Conservation (phyloP, 2,888 invertebrate genomes). For the Cacoxenus indagator region DNA sequence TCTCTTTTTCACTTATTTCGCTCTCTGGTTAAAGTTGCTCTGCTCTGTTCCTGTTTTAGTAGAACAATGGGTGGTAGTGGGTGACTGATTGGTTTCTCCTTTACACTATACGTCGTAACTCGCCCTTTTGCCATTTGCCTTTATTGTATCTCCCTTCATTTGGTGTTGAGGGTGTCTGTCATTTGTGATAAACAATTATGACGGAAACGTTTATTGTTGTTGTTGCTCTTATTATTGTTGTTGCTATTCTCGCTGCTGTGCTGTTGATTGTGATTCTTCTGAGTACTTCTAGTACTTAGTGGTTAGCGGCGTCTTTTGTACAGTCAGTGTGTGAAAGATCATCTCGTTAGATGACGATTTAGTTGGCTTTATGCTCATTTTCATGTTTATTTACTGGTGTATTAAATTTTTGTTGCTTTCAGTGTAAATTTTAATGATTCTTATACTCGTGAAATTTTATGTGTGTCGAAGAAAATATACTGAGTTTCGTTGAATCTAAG, state of each 20-base stretch:
- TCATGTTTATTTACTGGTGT: constrained; percentile 46
- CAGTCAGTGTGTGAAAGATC: neutral
- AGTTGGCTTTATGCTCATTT: constrained; percentile 39
- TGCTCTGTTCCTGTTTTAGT: constrained; percentile 5
- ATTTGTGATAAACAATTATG: constrained; percentile 33
- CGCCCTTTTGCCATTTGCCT: neutral
- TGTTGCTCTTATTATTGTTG: too few species aligned
- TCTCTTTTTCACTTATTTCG: neutral
- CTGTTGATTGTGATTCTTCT: constrained; percentile 4
- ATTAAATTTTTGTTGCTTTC: neutral
- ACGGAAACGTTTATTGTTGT: constrained; percentile 21
- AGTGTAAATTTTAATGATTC: neutral
- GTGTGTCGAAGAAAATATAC: too few species aligned
- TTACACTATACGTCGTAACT: neutral
- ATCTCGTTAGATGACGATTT: constrained; percentile 14
- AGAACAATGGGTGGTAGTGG: constrained; percentile 1
- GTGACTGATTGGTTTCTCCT: constrained; percentile 4
- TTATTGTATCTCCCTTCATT: neutral
- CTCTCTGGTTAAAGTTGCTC: neutral
- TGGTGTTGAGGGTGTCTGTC: constrained; percentile 22
- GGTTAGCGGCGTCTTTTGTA: neutral
- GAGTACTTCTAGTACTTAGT: neutral
- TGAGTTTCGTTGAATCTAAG: too few species aligned
- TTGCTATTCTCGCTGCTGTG: neutral
- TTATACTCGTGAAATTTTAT: neutral